Evolutionary conservation across 92 coral and sea anemone genomes (phyloP), one percentile per base, ranked within the genome.

Genomic region (Pocillopora grandis): DNA sequence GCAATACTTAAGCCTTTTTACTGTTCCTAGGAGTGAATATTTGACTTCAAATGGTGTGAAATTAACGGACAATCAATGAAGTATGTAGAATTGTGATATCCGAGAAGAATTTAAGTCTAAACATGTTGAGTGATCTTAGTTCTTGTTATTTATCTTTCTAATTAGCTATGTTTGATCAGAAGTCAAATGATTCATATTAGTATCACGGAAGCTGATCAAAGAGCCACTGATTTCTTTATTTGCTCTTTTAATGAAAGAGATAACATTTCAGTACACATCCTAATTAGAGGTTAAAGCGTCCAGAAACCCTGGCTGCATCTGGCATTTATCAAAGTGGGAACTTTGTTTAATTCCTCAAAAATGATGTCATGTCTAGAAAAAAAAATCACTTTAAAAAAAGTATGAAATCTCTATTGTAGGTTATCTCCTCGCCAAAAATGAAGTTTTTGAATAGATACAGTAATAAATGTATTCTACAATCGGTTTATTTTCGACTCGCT

Each of bases 361-460:
- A 59, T 80, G 84, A 80, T 80, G 84, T 80, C 76, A 80, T 80
- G 23, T 69, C 55, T 67, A 23, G n/a, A 36, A 60, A 31, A 27
- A 27, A 74, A 55, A 74, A 10, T 15, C 8, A 74, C 35, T 21
- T 10, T 11, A 61, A 65, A 49, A 20, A 10, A 14, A 42, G 15
- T n/a, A 49, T 42, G 49, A 12, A 61, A 19, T 65, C 62, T 52
- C 83, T 62, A n/a, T 37, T 49, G 83, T 62, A 75, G 18, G 19
- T 19, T 60, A 59, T 76, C 55, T 31, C 10, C 36, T 77, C 1
- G 31, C 62, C 35, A 0, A 60, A 27, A 15, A 12, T 35, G 42
- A 63, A 62, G 14, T 36, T 13, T 33, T 31, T 12, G 6, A 19
- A 13, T 58, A 16, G 66, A 16, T 58, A 59, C 66, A n/a, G 35